Evolutionary conservation across 1,140 invertebrate species (phyloP).

Genomic region (Drosophila pseudoobscura): DNA sequence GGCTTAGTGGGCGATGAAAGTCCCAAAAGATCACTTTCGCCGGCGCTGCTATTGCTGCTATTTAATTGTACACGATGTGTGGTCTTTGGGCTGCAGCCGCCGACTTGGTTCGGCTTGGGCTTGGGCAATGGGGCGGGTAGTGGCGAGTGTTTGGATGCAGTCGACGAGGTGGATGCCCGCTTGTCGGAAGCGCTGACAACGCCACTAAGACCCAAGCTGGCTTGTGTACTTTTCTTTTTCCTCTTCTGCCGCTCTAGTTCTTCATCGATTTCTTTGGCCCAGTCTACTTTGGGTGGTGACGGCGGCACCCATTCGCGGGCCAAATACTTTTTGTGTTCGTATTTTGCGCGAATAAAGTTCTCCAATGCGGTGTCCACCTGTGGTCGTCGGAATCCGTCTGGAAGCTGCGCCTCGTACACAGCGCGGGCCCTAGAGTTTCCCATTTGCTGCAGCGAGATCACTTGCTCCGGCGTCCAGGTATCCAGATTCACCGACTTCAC

Average conservation of each 20-base stretch:
- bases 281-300: constrained; percentile 91
- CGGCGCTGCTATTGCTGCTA: constrained; percentile 84
- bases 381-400: constrained; percentile 96
- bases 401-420: constrained; percentile 98
- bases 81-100: constrained; percentile 88
- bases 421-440: constrained; percentile 98
- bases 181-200: constrained; percentile 70
- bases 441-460: constrained; percentile 96
- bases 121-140: constrained; percentile 84
- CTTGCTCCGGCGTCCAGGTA: constrained; percentile 99
- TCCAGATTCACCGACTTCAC: constrained; percentile 99
- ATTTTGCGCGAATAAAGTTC: constrained; percentile 97
- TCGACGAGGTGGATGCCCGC: constrained; percentile 37
- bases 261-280: constrained; percentile 93
- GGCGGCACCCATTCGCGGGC: constrained; percentile 97
- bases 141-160: constrained; percentile 58
- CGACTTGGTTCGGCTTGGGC: constrained; percentile 75
- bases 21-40: constrained; percentile 84
- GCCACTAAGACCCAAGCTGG: constrained; percentile 62
- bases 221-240: constrained; percentile 88
- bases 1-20: constrained; percentile 83
- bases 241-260: constrained; percentile 91
- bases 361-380: constrained; percentile 97
- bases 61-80: constrained; percentile 79
- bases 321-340: constrained; percentile 99